A percentile compares a stretch with the other conserved stretches of the same genome.
Conservation (phyloP, 1,140 invertebrate genomes). For the Helicoverpa armigera region DNA sequence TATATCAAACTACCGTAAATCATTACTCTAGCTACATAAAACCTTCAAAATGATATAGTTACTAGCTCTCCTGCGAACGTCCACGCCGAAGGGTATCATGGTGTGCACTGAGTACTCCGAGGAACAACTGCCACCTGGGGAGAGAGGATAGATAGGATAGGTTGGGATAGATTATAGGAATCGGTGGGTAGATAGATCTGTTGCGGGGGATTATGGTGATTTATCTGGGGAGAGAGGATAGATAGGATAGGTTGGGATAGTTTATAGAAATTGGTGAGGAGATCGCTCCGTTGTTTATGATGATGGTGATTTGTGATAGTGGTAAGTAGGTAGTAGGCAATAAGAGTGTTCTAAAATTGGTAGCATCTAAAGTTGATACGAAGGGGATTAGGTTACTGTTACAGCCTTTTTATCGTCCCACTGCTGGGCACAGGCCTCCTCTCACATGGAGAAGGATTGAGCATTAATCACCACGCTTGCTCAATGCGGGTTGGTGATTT, state of each 20-base stretch:
- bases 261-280: slow-evolving; percentile 1
- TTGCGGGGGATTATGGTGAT: too few relatives aligned
- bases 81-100: slow-evolving; percentile 82
- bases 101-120: slow-evolving; percentile 83
- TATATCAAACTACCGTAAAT: too few relatives aligned
- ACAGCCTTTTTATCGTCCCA: too few relatives aligned
- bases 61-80: slow-evolving; percentile 78
- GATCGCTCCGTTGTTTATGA: background rate
- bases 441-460: too few relatives aligned
- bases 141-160: slow-evolving; percentile 48
- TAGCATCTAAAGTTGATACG: too few relatives aligned
- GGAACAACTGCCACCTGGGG: slow-evolving; percentile 77
- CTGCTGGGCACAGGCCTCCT: too few relatives aligned
- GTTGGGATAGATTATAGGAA: slow-evolving; percentile 13
- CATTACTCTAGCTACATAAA: background rate
- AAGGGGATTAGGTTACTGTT: too few relatives aligned
- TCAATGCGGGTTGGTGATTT: too few relatives aligned
- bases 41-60: slow-evolving; percentile 65
- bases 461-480: too few relatives aligned
- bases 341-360: too few relatives aligned
- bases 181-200: background rate
- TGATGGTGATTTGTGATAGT: too few relatives aligned
- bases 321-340: too few relatives aligned
- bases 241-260: slow-evolving; percentile 27
- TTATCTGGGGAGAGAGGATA: slow-evolving; percentile 54